Base-by-base conservation (phyloP, 2,113 vertebrate genomes). In the Anoura caudifer region DNA sequence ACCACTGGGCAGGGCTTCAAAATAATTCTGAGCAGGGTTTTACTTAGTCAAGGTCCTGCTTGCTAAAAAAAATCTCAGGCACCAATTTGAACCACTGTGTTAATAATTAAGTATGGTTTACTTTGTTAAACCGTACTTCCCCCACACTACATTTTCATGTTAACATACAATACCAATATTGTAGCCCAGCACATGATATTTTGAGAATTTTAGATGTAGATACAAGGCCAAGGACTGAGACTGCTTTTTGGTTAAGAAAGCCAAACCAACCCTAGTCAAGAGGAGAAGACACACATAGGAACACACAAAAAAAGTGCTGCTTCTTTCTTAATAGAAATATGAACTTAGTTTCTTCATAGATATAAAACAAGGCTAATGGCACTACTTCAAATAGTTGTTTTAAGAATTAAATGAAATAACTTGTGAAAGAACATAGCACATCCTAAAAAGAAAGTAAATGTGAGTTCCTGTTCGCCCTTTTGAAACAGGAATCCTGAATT, bases 101-200 rank as follows among this genome's bases (percentile, higher is more conserved):
- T 81, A 76, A 81, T 95, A 87, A 85, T 86, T 95, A 90, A 95
- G 89, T 90, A 26, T 22, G 41, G 41, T 86, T 89, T 85, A 65
- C 38, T 73, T 85, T 89, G 17, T 85, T 85, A 79, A n/a, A n/a
- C n/a, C n/a, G n/a, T n/a, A n/a, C n/a, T 24, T 43, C 15, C 7
- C 24, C 47, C 43, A 59, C 52, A 80, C 59, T 26, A 13, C 16
- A 56, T 92, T 92, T 90, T 47, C 47, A 75, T 61, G 33, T 90
- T 72, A 41, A 75, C 13, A 26, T 75, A 67, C 47, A 67, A 5
- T 81, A 59, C 86, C 65, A 26, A 10, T 43, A 20, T 17, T 41
- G 81, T 12, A 90, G 31, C 19, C 38, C 63, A 50, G 54, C 73
- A 24, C 73, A 67, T 38, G 52, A 26, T 65, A 59, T 31, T 59